phyloP scores from a whole-genome alignment of 2,797 vertebrate species.

The Lemur catta region DNA sequence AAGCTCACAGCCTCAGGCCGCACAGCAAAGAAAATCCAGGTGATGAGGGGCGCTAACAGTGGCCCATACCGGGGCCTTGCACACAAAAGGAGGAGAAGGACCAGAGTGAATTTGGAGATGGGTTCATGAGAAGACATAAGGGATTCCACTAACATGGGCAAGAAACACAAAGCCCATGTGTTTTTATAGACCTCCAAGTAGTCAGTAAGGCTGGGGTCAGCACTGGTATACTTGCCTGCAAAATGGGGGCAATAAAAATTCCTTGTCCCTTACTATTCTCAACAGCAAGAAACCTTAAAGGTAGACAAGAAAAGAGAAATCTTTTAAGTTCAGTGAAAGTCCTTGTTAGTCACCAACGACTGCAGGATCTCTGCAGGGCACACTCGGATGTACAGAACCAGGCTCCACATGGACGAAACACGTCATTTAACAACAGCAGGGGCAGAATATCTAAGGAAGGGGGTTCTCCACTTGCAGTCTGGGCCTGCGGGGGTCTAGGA shows the following conservation, averaged over 20 bases:
- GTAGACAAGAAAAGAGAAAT: neutral
- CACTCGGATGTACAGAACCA: rapidly evolving
- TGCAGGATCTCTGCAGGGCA: neutral
- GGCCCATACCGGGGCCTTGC: neutral
- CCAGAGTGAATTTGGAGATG: neutral
- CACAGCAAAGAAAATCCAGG: neutral
- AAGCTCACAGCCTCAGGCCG: neutral
- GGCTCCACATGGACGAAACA: neutral
- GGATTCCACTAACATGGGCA: neutral
- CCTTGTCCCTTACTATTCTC: neutral
- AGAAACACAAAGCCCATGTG: neutral
- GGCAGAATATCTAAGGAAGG: neutral
- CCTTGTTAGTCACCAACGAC: neutral
- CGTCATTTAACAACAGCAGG: neutral
- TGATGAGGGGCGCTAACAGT: neutral
- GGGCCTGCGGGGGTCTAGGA: neutral
- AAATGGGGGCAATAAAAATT: neutral
- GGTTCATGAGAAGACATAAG: neutral
- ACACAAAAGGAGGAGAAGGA: neutral
- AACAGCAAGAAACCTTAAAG: neutral
- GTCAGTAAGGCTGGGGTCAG: neutral
- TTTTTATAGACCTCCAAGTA: neutral
- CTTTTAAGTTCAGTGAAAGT: neutral
- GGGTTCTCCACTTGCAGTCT: neutral
- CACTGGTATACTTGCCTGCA: neutral